Conservation (phyloP, 2,888 invertebrate genomes). For the Amaurobius ferox region DNA sequence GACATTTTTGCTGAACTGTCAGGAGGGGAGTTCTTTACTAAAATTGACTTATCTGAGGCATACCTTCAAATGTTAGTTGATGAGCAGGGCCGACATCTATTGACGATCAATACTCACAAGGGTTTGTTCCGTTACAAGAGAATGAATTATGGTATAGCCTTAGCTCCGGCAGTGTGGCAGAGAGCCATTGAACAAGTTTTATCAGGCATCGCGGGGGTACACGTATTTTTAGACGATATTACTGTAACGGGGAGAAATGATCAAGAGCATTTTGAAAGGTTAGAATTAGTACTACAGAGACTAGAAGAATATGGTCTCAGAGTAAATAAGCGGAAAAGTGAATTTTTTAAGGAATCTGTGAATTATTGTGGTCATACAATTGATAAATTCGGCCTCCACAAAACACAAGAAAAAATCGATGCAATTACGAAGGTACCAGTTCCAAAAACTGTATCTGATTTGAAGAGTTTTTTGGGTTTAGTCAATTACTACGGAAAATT, state of each 20-base stretch:
- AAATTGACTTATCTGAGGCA: too few relatives aligned
- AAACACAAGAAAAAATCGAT: conserved; percentile 50
- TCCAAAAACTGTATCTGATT: conserved; percentile 48
- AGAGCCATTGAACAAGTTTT: not conserved
- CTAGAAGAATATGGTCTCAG: conserved; percentile 18
- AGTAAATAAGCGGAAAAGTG: conserved; percentile 20
- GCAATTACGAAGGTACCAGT: conserved; percentile 42
- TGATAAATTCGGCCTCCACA: conserved; percentile 48
- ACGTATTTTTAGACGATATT: conserved; percentile 32
- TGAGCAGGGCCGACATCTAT: too few relatives aligned
- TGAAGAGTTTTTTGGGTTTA: conserved; percentile 46
- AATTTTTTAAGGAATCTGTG: conserved; percentile 37
- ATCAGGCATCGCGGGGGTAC: conserved; percentile 13
- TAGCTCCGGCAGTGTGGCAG: conserved; percentile 38
- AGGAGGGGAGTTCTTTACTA: too few relatives aligned
- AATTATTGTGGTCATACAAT: conserved; percentile 40
- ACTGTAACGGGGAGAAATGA: conserved; percentile 30
- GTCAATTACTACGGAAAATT: conserved; percentile 46
- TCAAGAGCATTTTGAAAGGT: conserved; percentile 33
- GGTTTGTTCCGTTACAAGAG: conserved; percentile 74
- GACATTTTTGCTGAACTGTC: too few relatives aligned
- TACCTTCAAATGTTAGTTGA: too few relatives aligned
- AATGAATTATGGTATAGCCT: conserved; percentile 27
- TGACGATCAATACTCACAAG: conserved; percentile 77
- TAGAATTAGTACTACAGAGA: conserved; percentile 29